Evolutionary conservation across 2,888 invertebrate species (phyloP), one percentile per base, ranked within the genome.

Genomic region (Ophonus ardosiacus): DNA sequence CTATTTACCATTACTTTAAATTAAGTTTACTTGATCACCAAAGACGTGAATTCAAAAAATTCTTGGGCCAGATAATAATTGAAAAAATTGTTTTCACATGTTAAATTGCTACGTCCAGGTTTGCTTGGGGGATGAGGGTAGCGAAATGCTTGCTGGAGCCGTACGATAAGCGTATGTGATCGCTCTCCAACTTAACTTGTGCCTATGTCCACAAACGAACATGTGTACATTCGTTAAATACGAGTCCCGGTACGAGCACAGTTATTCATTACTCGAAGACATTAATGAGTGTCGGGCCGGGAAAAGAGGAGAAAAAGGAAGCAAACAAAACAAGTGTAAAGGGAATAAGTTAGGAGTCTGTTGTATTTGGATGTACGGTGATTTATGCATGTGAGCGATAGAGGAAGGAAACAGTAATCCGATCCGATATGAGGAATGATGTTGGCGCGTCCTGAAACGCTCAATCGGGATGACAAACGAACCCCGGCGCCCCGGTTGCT

Each of bases 371-470:
- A 15, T 7, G 68, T 24, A 24, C 31, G 10, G 24, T 71, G 68
- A 82, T 51, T 71, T 71, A 68, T 82, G 59, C 82, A 65, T 24
- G 56, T 68, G 24, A 71, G 59, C 71, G 31, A 82, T 82, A 82
- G 51, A 71, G 71, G 65, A 68, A 82, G 82, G 71, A 71, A 68
- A 59, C 68, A 59, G 56, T 78, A 84, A 79, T 79, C 79, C 68
- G 79, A 76, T 79, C 78, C 63, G 78, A 84, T 84, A 84, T 61
- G 79, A 79, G 51, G 65, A 84, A 78, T 63, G 78, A 65, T 56
- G 68, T 61, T 40, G 59, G 15, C 79, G 79, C 79, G 79, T 80
- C 61, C 79, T 61, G 79, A 61, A 78, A 78, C 57, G 40, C 18
- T 80, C 18, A 59, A 40, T 61, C 79, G 38, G 59, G 79, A 78